Base-by-base conservation (phyloP, 2,888 invertebrate genomes). In the Tiliacea citrago region DNA sequence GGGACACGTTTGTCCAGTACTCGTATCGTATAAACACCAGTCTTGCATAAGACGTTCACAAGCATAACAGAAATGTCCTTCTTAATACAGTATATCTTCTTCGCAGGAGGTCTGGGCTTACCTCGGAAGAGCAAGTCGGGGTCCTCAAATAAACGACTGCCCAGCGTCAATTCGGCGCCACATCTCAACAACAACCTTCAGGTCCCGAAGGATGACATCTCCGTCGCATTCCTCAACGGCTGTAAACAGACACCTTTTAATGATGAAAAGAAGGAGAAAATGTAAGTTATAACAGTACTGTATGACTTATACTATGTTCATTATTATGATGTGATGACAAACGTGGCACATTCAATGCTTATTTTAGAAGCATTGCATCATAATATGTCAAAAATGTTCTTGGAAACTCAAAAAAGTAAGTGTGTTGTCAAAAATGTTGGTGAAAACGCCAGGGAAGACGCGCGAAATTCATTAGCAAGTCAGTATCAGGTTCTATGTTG, bases 161-260 rank as follows among this genome's bases (percentile, higher is more conserved):
- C 95, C 0, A 86, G 92, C 0, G 96, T 96, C 12, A 95, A 92
- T 73, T 96, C 96, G 0, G 96, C 96, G 0, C 96, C 96, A 0
- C 96, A 95, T 68, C 89, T 96, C 3, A 94, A 95, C 87, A 95
- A 95, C 76, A 94, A 95, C 63, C 73, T 88, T 0, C 88, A 83
- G 0, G 35, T 83, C 4, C 57, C 87, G 2, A 80, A 79, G 6
- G 89, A 89, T 1, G 90, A 92, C 8, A 67, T 80, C 9, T 6
- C 71, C 18, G 21, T 76, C 7, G 85, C 88, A 0, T 82, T 85
- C n/a, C 76, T 86, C 18, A 88, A 86, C 58, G 86, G 82, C 4
- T 29, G 8, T 10, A 88, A 86, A 35, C 84, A 83, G 13, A 63
- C 29, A 10, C 45, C 76, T 0, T 3, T 49, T 2, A 74, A 74